These are phyloP conservation scores for Habropoda laboriosa DNA, from an alignment of 1,140 invertebrate genomes.

Conservation along the genomic window DNA sequence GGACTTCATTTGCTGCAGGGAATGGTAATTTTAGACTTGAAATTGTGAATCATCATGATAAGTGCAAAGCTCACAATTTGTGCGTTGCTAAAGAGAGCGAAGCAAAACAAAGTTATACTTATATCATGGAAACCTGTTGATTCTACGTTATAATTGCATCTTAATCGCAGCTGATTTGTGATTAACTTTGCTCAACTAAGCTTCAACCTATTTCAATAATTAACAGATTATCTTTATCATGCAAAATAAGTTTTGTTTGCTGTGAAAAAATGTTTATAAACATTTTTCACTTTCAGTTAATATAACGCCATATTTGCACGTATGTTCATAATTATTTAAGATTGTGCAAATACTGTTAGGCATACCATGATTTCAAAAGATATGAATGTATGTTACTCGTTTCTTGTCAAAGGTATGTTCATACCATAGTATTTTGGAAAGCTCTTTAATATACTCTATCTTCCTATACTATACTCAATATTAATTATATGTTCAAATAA, in stretches of 20 bases:
- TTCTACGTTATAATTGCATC: neutral
- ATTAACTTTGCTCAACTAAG: slow-evolving; percentile 38
- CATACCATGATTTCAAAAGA: neutral
- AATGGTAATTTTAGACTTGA: slow-evolving; percentile 88
- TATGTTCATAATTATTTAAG: slow-evolving; percentile 1
- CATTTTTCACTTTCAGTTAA: neutral
- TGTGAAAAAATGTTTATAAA: neutral
- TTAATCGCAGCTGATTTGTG: neutral
- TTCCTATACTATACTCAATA: neutral
- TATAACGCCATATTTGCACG: neutral
- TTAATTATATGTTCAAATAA: neutral
- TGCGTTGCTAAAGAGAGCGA: slow-evolving; percentile 82
- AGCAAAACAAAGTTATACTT: slow-evolving; percentile 35
- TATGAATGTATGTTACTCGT: neutral
- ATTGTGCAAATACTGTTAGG: neutral
- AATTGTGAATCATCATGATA: slow-evolving; percentile 89
- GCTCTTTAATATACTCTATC: neutral
- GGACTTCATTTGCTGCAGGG: slow-evolving; percentile 88
- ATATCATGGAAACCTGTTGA: slow-evolving; percentile 46
- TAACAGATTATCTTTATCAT: neutral
- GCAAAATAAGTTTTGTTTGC: no score
- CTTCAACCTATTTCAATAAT: neutral
- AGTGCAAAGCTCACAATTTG: slow-evolving; percentile 88
- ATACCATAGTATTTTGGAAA: slow-evolving; percentile 1
- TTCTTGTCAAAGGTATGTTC: neutral